A percentile compares a stretch with the other conserved stretches of the same genome.
Evolutionary conservation across 2,888 invertebrate genomes (phyloP).

Genomic region (Xestia c-nigrum): DNA sequence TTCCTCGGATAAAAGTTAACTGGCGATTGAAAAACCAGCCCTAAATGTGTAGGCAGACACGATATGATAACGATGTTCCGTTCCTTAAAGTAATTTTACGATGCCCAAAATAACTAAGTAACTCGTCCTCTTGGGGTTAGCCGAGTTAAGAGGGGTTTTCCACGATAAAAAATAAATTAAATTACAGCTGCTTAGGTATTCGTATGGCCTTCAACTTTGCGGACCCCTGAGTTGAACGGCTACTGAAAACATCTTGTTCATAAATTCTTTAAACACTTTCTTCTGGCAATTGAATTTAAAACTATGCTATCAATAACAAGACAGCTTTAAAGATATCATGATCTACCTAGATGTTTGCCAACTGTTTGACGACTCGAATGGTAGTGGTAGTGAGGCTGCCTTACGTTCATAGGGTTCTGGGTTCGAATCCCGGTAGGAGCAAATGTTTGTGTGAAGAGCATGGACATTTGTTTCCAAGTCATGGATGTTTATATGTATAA

Average conservation of each 20-base stretch:
- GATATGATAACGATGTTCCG: not conserved
- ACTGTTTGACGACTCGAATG: too few relatives aligned
- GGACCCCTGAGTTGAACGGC: not conserved
- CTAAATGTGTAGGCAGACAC: not conserved
- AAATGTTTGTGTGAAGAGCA: too few relatives aligned
- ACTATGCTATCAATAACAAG: not conserved
- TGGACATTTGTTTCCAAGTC: too few relatives aligned
- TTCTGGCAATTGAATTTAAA: not conserved
- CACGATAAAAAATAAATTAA: slow-evolving; percentile 12
- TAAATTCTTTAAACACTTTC: not conserved
- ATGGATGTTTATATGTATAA: too few relatives aligned
- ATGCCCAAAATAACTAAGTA: slow-evolving; percentile 20
- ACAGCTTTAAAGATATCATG: not conserved
- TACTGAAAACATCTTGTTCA: not conserved
- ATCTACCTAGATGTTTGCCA: too few relatives aligned
- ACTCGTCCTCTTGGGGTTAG: slow-evolving; percentile 3
- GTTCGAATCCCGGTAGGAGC: too few relatives aligned
- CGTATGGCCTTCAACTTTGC: not conserved
- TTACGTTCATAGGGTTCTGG: too few relatives aligned
- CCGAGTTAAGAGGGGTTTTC: not conserved
- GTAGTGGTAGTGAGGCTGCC: too few relatives aligned
- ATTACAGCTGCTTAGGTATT: slow-evolving; percentile 3
- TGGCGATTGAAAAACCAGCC: too few relatives aligned
- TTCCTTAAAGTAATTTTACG: not conserved
- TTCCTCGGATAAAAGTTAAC: too few relatives aligned